These are phyloP conservation scores for Xiphydria camelus DNA, from an alignment of 2,888 invertebrate genomes.

Conservation along the genomic window DNA sequence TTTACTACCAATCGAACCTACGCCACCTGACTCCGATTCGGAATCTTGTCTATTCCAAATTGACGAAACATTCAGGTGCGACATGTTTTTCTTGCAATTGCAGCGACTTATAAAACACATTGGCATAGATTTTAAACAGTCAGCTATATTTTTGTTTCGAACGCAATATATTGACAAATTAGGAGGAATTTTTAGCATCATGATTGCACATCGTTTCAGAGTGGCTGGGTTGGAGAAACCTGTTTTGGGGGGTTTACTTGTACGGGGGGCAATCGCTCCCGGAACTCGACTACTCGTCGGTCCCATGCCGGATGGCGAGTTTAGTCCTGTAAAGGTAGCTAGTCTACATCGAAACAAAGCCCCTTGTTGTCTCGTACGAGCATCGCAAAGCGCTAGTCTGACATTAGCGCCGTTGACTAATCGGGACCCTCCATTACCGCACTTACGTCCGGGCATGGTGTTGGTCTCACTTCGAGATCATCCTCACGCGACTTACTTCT, in stretches of 20 bases:
- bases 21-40: conserved; percentile 44
- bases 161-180: too few species aligned
- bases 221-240: conserved; percentile 77
- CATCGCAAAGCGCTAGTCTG: conserved; percentile 88
- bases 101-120: too few species aligned
- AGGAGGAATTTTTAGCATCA: too few species aligned
- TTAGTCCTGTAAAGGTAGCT: conserved; percentile 75
- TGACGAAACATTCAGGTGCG: conserved; percentile 79
- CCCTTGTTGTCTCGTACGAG: conserved; percentile 83
- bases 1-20: conserved; percentile 60
- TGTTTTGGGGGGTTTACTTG: conserved; percentile 82
- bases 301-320: conserved; percentile 78
- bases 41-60: conserved; percentile 75
- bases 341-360: conserved; percentile 92
- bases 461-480: conserved; percentile 64
- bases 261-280: conserved; percentile 83
- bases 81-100: too few species aligned
- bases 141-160: too few species aligned
- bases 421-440: conserved; percentile 58
- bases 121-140: too few species aligned
- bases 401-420: conserved; percentile 67
- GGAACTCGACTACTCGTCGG: conserved; percentile 78
- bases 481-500: conserved; percentile 61
- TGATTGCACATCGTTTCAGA: conserved; percentile 60
- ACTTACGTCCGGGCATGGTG: conserved; percentile 83